These are phyloP conservation scores for Premnoplex brunnescens DNA, from an alignment of 2,797 vertebrate species.

Conservation along the genomic window DNA sequence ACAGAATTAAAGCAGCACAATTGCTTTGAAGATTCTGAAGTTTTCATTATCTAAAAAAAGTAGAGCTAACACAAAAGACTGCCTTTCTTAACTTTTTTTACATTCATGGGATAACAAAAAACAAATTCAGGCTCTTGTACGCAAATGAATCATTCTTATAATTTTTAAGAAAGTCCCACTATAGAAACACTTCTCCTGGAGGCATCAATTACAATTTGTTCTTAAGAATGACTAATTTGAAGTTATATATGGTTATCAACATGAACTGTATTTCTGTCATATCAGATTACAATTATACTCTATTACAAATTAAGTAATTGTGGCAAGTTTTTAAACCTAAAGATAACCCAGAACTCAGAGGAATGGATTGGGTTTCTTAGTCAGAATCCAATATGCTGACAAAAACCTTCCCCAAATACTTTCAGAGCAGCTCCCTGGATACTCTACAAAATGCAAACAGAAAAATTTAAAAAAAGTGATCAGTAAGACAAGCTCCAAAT, in stretches of 20 bases:
- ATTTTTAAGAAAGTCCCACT: background rate
- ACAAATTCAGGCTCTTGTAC: background rate
- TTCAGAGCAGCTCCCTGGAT: background rate
- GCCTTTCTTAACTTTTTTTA: background rate
- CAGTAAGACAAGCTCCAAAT: background rate
- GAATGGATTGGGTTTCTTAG: background rate
- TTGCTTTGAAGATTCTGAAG: background rate
- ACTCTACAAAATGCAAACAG: background rate
- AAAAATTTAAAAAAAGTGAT: background rate
- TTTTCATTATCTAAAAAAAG: background rate
- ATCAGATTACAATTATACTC: background rate
- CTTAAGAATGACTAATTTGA: background rate
- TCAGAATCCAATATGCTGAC: background rate
- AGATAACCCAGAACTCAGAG: background rate
- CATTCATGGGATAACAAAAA: background rate
- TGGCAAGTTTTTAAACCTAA: background rate
- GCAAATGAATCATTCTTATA: background rate
- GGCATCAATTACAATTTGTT: background rate
- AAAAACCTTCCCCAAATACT: background rate
- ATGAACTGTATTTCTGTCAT: background rate
- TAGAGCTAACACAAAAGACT: background rate
- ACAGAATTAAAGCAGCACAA: slow-evolving; percentile 4
- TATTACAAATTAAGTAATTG: background rate
- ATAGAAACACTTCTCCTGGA: background rate
- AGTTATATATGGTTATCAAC: background rate